Conservation (phyloP, 2,113 vertebrate genomes). For the Nothocercus nigrocapillus region DNA sequence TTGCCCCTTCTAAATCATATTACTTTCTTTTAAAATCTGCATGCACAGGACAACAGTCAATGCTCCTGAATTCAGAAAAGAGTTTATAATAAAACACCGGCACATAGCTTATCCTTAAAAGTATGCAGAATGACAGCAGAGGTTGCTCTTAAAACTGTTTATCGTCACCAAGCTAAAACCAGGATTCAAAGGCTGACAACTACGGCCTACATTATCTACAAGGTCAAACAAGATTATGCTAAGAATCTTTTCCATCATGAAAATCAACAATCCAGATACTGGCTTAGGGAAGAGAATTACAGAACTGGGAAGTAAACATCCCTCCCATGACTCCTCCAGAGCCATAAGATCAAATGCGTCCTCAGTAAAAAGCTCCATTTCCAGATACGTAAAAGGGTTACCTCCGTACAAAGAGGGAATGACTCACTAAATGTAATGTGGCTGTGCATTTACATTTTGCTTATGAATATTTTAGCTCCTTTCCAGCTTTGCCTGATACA, state of each 20-base stretch:
- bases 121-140: background rate
- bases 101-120: background rate
- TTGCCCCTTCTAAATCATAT: background rate
- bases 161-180: background rate
- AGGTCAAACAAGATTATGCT: background rate
- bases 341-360: background rate
- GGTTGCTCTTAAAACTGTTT: background rate
- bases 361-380: background rate
- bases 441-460: background rate
- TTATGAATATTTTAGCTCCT: background rate
- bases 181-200: background rate
- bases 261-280: fast-evolving
- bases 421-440: background rate
- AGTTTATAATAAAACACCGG: background rate
- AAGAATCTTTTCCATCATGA: background rate
- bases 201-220: background rate
- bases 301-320: background rate
- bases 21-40: background rate
- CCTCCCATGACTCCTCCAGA: background rate
- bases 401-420: background rate
- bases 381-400: background rate
- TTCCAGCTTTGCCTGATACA: background rate
- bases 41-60: background rate
- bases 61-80: background rate
- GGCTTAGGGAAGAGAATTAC: background rate